Percentiles rank a stretch among this genome's conserved stretches.
These are phyloP conservation scores for Nephila pilipes DNA, from an alignment of 1,140 invertebrate species.

Conservation along the genomic window DNA sequence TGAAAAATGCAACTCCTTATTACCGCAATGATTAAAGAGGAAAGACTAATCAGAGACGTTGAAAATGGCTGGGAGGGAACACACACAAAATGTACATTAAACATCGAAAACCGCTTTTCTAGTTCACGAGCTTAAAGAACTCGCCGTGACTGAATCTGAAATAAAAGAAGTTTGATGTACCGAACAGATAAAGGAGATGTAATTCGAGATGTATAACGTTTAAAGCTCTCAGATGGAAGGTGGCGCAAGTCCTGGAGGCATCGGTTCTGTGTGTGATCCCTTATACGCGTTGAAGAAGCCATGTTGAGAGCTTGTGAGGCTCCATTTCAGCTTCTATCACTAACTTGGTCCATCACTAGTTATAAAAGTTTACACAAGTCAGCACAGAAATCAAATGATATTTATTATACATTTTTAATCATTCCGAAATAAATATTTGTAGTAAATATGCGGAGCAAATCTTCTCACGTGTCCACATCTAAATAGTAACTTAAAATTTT, in stretches of 20 bases:
- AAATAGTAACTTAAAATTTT: no score
- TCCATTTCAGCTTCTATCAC: no score
- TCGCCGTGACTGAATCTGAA: slow-evolving; percentile 37
- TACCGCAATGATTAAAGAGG: slow-evolving; percentile 57
- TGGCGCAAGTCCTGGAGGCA: slow-evolving; percentile 3
- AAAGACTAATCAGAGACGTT: neutral
- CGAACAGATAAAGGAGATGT: slow-evolving; percentile 7
- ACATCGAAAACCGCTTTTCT: slow-evolving; percentile 42
- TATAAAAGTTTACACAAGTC: no score
- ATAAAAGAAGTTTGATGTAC: neutral
- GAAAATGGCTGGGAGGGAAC: slow-evolving; percentile 54
- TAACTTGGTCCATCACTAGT: no score
- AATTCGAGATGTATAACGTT: slow-evolving; percentile 43
- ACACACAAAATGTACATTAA: slow-evolving; percentile 49
- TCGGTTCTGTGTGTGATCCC: neutral
- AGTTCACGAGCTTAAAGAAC: slow-evolving; percentile 16
- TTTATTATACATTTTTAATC: no score
- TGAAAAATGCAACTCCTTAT: slow-evolving; percentile 51
- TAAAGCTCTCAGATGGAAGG: neutral
- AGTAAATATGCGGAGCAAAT: no score
- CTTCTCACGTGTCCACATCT: no score
- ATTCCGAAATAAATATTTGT: no score
- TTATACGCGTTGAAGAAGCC: no score
- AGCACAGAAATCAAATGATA: no score
- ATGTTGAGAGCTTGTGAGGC: no score